Conservation (phyloP, 2,113 vertebrate species). For the Brachyhypopomus gauderio region DNA sequence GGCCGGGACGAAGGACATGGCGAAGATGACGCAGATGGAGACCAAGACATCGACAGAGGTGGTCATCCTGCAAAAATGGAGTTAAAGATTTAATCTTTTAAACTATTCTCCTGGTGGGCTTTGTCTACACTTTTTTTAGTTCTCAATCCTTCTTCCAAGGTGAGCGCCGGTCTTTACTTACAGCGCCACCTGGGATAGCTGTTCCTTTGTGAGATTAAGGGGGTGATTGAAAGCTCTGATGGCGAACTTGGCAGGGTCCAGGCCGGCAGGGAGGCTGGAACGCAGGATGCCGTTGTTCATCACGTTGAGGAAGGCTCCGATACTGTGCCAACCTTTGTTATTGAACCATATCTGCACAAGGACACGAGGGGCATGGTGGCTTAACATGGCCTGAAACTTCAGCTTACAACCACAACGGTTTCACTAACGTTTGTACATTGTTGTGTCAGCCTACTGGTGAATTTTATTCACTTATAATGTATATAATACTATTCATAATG, state of each 20-base stretch:
- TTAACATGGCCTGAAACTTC: slow-evolving; percentile 30
- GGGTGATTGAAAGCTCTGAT: slow-evolving; percentile 94
- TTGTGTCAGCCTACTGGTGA: too few relatives aligned
- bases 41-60: slow-evolving; percentile 95
- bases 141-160: too few relatives aligned
- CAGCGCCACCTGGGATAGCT: slow-evolving; percentile 96
- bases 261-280: slow-evolving; percentile 79
- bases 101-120: too few relatives aligned
- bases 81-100: not conserved
- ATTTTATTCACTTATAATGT: not conserved
- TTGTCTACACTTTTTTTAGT: too few relatives aligned
- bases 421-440: not conserved
- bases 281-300: slow-evolving; percentile 95
- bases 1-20: slow-evolving; percentile 87
- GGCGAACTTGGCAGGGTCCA: slow-evolving; percentile 83
- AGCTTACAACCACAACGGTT: not conserved
- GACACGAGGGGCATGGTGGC: slow-evolving; percentile 12
- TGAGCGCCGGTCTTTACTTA: slow-evolving; percentile 71
- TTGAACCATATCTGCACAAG: slow-evolving; percentile 94
- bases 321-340: slow-evolving; percentile 98
- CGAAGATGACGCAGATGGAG: slow-evolving; percentile 87
- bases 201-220: slow-evolving; percentile 96
- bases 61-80: slow-evolving; percentile 83
- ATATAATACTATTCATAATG: too few relatives aligned
- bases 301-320: slow-evolving; percentile 91